A percentile compares a stretch with the other conserved stretches of the same genome.
These are phyloP conservation scores for Cherax destructor DNA, from an alignment of 1,140 invertebrate genomes.

Conservation along the genomic window DNA sequence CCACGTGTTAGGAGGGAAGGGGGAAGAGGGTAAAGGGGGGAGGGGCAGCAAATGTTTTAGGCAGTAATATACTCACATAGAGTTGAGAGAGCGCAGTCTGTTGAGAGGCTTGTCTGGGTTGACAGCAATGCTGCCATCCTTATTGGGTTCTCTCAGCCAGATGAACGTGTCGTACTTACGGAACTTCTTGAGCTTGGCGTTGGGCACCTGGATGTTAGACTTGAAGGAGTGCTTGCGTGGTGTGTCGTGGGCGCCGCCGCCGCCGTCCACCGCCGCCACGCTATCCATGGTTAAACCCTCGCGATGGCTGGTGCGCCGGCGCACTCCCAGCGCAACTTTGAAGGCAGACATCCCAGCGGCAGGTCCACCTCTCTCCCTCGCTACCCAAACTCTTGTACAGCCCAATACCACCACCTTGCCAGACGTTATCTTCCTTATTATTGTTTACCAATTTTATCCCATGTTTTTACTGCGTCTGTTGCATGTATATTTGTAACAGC, in stretches of 20 bases:
- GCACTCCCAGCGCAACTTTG: conserved; percentile 71
- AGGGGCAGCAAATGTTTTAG: conserved; percentile 1
- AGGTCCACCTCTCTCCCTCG: not conserved
- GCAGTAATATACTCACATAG: conserved; percentile 64
- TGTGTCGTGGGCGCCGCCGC: conserved; percentile 24
- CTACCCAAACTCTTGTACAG: conserved; percentile 60
- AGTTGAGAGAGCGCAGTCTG: conserved; percentile 70
- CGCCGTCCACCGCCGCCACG: conserved; percentile 45
- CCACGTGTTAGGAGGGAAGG: not conserved
- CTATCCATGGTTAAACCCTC: conserved; percentile 66
- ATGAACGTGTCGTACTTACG: conserved; percentile 71
- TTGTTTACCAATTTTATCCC: too few relatives aligned
- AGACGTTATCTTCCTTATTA: not conserved
- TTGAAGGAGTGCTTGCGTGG: conserved; percentile 69
- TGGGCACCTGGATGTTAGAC: conserved; percentile 59
- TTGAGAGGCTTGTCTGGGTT: conserved; percentile 69
- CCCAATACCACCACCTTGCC: conserved; percentile 19
- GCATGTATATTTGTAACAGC: too few relatives aligned
- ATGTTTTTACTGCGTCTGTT: too few relatives aligned
- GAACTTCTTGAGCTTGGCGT: conserved; percentile 70
- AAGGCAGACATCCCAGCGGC: conserved; percentile 65
- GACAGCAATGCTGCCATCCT: conserved; percentile 24
- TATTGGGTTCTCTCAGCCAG: conserved; percentile 69
- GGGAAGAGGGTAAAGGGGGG: not conserved
- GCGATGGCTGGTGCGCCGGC: conserved; percentile 68